Evolutionary conservation across 2,888 invertebrate genomes (phyloP).

Genomic region (Ectemnius continuus): DNA sequence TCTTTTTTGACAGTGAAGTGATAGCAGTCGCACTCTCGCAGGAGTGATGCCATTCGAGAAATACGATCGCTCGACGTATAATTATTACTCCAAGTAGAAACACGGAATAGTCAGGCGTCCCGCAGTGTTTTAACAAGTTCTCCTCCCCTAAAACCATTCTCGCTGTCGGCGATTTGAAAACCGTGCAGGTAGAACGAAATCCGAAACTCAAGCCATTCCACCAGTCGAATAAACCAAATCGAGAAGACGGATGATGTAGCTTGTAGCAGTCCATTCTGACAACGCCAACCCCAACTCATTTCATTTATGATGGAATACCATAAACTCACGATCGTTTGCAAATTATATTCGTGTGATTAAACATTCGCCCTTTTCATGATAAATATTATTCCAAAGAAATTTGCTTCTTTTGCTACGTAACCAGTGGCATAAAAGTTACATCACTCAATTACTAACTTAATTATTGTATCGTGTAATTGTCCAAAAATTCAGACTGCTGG

Average conservation of each 20-base stretch:
- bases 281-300: not conserved
- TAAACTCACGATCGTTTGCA: not conserved
- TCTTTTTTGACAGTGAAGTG: slow-evolving; percentile 33
- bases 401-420: no score
- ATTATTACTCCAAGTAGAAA: slow-evolving; percentile 65
- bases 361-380: not conserved
- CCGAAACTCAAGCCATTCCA: slow-evolving; percentile 43
- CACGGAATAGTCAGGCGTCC: slow-evolving; percentile 64
- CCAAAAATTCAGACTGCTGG: no score
- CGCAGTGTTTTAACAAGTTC: slow-evolving; percentile 66
- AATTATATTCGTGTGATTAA: not conserved
- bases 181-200: slow-evolving; percentile 56
- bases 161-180: slow-evolving; percentile 51
- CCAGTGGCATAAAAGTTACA: no score
- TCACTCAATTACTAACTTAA: no score
- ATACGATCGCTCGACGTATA: slow-evolving; percentile 51
- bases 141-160: slow-evolving; percentile 55
- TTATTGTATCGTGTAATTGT: no score
- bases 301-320: not conserved
- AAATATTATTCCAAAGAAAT: no score
- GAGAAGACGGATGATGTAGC: slow-evolving; percentile 13
- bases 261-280: not conserved
- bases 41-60: slow-evolving; percentile 27
- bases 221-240: slow-evolving; percentile 53
- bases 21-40: slow-evolving; percentile 44